Conservation (phyloP, 2,797 vertebrate species). For the Muscicapa comitata region DNA sequence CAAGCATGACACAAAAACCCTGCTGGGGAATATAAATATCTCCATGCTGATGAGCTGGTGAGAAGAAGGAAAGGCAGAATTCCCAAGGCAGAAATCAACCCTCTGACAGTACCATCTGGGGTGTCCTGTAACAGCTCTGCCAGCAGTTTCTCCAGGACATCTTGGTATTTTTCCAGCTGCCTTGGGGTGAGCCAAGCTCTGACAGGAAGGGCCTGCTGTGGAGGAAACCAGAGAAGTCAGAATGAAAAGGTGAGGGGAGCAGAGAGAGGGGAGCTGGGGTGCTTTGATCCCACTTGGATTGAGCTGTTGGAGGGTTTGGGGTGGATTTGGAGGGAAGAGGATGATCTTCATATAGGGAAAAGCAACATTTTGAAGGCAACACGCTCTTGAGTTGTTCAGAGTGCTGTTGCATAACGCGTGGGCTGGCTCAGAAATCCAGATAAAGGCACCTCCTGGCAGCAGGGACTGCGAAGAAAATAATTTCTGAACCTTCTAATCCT, state of each 20-base stretch:
- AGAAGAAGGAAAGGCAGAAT: constrained; percentile 16
- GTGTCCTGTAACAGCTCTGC: constrained; percentile 41
- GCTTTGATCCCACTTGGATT: background rate
- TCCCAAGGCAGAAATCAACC: constrained; percentile 7
- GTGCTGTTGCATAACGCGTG: background rate
- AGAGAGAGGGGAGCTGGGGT: background rate
- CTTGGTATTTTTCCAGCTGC: constrained; percentile 72
- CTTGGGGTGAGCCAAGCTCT: constrained; percentile 64
- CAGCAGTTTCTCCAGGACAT: constrained; percentile 63
- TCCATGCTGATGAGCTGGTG: background rate
- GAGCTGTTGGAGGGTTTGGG: background rate
- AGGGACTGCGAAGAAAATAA: background rate
- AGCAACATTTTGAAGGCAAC: background rate
- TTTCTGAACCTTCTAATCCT: constrained; percentile 20
- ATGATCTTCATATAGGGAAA: background rate
- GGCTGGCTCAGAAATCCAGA: constrained; percentile 21
- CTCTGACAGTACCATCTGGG: constrained; percentile 10
- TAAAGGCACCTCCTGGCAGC: constrained; percentile 3
- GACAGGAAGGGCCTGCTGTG: constrained; percentile 64
- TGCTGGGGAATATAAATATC: constrained; percentile 38
- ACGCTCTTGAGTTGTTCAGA: background rate
- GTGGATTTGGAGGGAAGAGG: background rate
- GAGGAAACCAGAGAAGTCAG: constrained; percentile 40
- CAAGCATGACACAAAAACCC: background rate
- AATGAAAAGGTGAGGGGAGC: background rate